Percentiles rank a stretch among this genome's conserved stretches.
These are phyloP conservation scores for Drosophila quadrilineata DNA, from an alignment of 1,140 invertebrate genomes.

Conservation along the genomic window DNA sequence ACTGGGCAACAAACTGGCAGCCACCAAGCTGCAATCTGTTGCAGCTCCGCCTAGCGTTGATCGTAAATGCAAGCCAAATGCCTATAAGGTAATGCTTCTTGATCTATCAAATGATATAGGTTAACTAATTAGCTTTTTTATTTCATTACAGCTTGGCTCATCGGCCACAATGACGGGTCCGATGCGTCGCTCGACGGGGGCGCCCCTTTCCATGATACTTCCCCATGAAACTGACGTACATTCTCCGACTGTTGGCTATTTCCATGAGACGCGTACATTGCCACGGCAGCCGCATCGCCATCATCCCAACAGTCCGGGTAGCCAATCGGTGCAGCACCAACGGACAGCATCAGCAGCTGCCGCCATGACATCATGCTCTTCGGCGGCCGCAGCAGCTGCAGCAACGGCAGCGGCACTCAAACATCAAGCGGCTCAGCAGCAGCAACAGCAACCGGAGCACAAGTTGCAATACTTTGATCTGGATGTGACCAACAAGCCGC, in stretches of 20 bases:
- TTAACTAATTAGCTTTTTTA: not conserved
- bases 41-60: slow-evolving; percentile 71
- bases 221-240: slow-evolving; percentile 62
- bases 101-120: not conserved
- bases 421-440: slow-evolving; percentile 5
- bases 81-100: slow-evolving; percentile 52
- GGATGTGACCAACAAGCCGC: slow-evolving; percentile 82
- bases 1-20: slow-evolving; percentile 51
- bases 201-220: slow-evolving; percentile 64
- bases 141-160: slow-evolving; percentile 40
- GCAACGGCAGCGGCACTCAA: slow-evolving; percentile 28
- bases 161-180: slow-evolving; percentile 57
- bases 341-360: slow-evolving; percentile 61
- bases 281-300: slow-evolving; percentile 62
- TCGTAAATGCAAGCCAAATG: slow-evolving; percentile 74
- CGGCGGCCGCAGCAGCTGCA: not conserved
- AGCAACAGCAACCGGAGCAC: slow-evolving; percentile 56
- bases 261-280: slow-evolving; percentile 73
- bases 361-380: slow-evolving; percentile 47
- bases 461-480: slow-evolving; percentile 87
- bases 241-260: slow-evolving; percentile 31
- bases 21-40: slow-evolving; percentile 66
- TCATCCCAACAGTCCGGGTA: slow-evolving; percentile 63
- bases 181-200: slow-evolving; percentile 58
- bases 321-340: slow-evolving; percentile 66